A percentile compares a stretch with the other conserved stretches of the same genome.
These are phyloP conservation scores for Latrodectus geometricus DNA, from an alignment of 1,140 invertebrate genomes.

Conservation along the genomic window DNA sequence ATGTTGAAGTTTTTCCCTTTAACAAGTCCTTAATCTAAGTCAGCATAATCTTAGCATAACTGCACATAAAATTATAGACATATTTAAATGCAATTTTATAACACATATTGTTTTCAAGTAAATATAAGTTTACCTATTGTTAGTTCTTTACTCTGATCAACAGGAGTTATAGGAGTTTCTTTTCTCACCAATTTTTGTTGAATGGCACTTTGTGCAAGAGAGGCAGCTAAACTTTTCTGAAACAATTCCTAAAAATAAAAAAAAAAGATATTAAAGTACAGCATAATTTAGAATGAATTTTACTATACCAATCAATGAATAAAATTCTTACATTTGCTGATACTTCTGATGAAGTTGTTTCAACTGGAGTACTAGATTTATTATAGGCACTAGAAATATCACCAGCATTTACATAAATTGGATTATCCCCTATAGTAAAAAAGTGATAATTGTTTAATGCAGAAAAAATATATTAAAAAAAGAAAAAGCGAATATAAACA, in stretches of 20 bases:
- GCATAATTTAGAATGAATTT: background rate
- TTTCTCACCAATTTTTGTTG: constrained; percentile 51
- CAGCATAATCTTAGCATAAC: no score
- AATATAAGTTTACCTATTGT: background rate
- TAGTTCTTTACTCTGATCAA: background rate
- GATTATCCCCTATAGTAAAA: constrained; percentile 28
- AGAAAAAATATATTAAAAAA: background rate
- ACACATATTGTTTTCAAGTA: no score
- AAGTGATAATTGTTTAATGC: background rate
- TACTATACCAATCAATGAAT: background rate
- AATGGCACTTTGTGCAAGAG: constrained; percentile 54
- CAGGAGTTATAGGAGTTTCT: constrained; percentile 3
- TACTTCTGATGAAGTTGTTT: constrained; percentile 4
- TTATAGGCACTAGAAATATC: constrained; percentile 58
- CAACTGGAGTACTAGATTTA: constrained; percentile 30
- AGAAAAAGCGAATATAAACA: background rate
- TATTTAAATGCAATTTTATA: no score
- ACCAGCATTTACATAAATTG: constrained; percentile 50
- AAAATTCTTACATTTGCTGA: constrained; percentile 4
- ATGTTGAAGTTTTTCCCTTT: no score
- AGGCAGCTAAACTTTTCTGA: constrained; percentile 49
- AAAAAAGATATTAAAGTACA: background rate
- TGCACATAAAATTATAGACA: no score
- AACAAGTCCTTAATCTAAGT: no score
- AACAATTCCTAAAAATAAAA: constrained; percentile 23